Base-by-base conservation (phyloP, 2,797 vertebrate genomes). In the Enteromius paludinosus region DNA sequence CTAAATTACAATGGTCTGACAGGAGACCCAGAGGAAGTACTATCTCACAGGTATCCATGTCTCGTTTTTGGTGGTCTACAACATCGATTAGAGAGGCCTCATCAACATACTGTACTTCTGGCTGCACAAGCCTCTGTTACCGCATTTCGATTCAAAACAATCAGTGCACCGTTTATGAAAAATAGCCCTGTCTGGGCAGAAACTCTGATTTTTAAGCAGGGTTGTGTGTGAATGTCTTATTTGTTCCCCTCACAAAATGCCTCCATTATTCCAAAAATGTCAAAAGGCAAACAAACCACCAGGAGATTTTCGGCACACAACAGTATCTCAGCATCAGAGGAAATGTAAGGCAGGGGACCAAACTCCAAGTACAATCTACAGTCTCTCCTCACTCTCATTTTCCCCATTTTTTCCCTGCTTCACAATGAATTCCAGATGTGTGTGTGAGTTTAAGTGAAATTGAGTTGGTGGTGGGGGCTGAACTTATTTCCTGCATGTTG, bases 391-490 rank as follows among this genome's bases (percentile, higher is more conserved):
- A 87, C 6, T 11, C 88, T 93, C 92, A 91, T 92, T 92, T 93
- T 91, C 90, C 90, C 87, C 84, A 87, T 47, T 75, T 75, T 76
- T 79, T 87, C 84, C 88, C 91, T 89, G 89, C 17, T 79, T 85
- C 85, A 0, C 49, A 95, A 96, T 96, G 92, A 94, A 90, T 94
- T 96, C 96, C 96, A 97, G 96, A 97, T 97, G 96, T 95, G 89
- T 87, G 86, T 86, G 88, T 86, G 91, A 91, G 30, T 85, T 6
- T 94, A 90, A 93, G 91, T 91, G 87, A 91, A 90, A 88, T 88
- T 90, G 83, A 91, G 89, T 82, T 81, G 79, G 86, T 35, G 74
- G 72, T 56, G 41, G 65, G 78, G 49, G 65, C 28, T 30, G 59
- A 84, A 80, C 77, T 72, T 9, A 30, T 81, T 89, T 90, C 66